Evolutionary conservation across 2,113 vertebrate genomes (phyloP), one percentile per base, ranked within the genome.

Genomic region (Mungos mungo): DNA sequence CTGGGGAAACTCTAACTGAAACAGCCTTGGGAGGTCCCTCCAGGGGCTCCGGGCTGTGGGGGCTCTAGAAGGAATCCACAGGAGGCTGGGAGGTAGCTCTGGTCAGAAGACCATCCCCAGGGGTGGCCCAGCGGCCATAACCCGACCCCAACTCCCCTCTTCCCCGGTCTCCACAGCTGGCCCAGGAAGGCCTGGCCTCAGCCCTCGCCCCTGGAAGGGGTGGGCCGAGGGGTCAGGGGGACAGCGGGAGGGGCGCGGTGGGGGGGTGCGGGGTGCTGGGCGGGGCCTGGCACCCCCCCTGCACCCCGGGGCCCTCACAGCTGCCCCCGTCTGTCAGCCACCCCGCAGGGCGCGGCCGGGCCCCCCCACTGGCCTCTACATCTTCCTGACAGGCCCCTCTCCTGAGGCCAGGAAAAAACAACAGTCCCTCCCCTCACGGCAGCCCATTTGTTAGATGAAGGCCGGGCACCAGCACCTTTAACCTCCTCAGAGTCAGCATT

Each of bases 321-420:
- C 99, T 99, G 99, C 98, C 88, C 89, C 98, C 96, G 98, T 99
- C 99, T 98, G 96, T 99, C 99, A 96, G 88, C 10, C 1, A 47
- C 98, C 89, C 98, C 45, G 96, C 95, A 15, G 98, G 98, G 76
- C 60, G 25, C 95, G 18, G 84, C 92, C 4, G 97, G 97, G 96
- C 98, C 98, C 80, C 57, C 98, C 98, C 79, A 97, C 98, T 99
- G 98, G 96, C 98, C 99, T 98, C 98, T 98, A 97, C 98, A 98
- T 99, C 99, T 98, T 99, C 98, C 97, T 99, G 99, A 99, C 99
- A 99, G 98, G 69, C 98, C 98, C 76, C 76, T 95, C 97, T 98
- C 90, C 98, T 77, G 98, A 96, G 97, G 54, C 97, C 96, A 80
- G 98, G 97, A 97, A 95, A 97, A 90, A 98, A 98, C 97, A 98